Conservation (phyloP, 1,140 invertebrate genomes). For the Tyrophagus putrescentiae region DNA sequence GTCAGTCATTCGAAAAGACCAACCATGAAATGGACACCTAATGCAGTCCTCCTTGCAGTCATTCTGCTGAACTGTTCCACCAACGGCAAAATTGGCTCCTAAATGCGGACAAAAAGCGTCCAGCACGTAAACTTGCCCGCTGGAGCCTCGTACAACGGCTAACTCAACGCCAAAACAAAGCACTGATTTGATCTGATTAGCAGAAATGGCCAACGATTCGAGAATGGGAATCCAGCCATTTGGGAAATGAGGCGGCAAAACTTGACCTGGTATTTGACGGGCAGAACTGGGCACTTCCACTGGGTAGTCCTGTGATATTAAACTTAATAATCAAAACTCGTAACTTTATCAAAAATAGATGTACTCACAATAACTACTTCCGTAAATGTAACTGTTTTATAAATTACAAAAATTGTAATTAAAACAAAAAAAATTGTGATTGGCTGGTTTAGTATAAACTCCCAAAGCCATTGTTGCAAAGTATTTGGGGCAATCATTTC, state of each 20-base stretch:
- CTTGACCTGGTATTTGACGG: not conserved
- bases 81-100: constrained; percentile 64
- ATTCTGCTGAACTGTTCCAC: constrained; percentile 50
- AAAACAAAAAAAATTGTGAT: too few species aligned
- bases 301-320: too few species aligned
- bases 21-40: constrained; percentile 75
- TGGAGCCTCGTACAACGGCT: constrained; percentile 50
- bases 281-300: not conserved
- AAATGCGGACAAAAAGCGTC: constrained; percentile 79
- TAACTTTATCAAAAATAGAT: too few species aligned
- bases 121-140: constrained; percentile 46
- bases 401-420: too few species aligned
- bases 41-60: constrained; percentile 44
- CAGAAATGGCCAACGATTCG: constrained; percentile 49
- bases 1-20: constrained; percentile 55
- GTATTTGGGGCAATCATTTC: too few species aligned
- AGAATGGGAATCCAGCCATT: constrained; percentile 73
- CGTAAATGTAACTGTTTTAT: not conserved
- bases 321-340: too few species aligned
- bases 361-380: constrained; percentile 1
- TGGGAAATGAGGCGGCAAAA: constrained; percentile 46
- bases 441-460: too few species aligned
- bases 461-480: too few species aligned
- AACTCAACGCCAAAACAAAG: constrained; percentile 50
- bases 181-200: constrained; percentile 46